Evolutionary conservation across 2,888 invertebrate species (phyloP).

Genomic region (Heliconius aoede): DNA sequence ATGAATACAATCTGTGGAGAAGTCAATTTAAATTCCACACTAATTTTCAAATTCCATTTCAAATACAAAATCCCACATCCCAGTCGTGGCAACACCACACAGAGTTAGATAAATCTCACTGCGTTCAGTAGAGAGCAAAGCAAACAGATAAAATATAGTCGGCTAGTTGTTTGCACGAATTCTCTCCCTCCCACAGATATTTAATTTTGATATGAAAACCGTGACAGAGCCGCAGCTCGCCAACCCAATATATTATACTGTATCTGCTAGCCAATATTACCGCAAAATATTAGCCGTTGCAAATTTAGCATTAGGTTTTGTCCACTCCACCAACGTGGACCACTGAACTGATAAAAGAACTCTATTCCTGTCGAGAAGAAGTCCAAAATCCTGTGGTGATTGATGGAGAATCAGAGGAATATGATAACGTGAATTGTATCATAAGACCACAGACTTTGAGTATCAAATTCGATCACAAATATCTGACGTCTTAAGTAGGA

Average conservation of each 20-base stretch:
- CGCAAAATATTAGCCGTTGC: slow-evolving; percentile 79
- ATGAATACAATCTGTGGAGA: too few species aligned
- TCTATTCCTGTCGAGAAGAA: slow-evolving; percentile 43
- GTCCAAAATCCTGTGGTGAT: slow-evolving; percentile 47
- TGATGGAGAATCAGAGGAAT: slow-evolving; percentile 48
- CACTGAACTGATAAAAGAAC: slow-evolving; percentile 44
- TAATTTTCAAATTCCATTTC: neutral
- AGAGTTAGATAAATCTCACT: slow-evolving; percentile 35
- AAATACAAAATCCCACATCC: neutral
- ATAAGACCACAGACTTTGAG: slow-evolving; percentile 52
- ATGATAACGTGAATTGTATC: slow-evolving; percentile 55
- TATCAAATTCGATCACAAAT: slow-evolving; percentile 54
- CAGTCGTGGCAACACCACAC: slow-evolving; percentile 10
- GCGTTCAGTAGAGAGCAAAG: slow-evolving; percentile 44
- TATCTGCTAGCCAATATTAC: slow-evolving; percentile 77
- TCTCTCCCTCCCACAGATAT: slow-evolving; percentile 67
- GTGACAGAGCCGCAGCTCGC: slow-evolving; percentile 62
- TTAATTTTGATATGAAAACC: slow-evolving; percentile 81
- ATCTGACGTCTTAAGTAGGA: slow-evolving; percentile 49
- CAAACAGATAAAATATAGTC: slow-evolving; percentile 46
- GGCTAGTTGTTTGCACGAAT: slow-evolving; percentile 43
- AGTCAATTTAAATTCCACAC: neutral
- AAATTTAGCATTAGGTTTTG: slow-evolving; percentile 72
- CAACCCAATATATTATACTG: slow-evolving; percentile 76
- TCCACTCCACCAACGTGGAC: slow-evolving; percentile 53